Evolutionary conservation across 2,113 vertebrate genomes (phyloP).

Genomic region (Apaloderma vittatum): DNA sequence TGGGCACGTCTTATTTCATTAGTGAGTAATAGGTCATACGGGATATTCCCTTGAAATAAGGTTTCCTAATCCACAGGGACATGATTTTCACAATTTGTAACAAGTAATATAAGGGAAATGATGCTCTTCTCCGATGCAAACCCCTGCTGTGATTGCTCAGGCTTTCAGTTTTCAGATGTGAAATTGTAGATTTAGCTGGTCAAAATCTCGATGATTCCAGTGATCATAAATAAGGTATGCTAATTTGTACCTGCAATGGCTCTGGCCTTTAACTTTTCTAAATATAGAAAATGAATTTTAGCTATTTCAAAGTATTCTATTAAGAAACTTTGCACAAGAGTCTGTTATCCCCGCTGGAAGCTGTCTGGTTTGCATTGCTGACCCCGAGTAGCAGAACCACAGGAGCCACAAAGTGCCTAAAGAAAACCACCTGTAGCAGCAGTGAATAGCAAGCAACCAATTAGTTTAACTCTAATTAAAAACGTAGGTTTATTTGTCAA

Average conservation of each 20-base stretch:
- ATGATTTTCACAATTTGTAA: neutral
- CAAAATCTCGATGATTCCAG: neutral
- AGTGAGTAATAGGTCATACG: neutral
- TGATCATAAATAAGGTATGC: neutral
- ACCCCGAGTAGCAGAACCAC: neutral
- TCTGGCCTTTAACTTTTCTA: neutral
- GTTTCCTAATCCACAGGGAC: neutral
- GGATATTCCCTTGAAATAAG: neutral
- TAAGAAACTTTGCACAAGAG: neutral
- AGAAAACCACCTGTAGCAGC: neutral
- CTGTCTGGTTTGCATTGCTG: neutral
- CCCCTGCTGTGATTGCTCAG: neutral
- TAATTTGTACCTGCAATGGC: neutral
- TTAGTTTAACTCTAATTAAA: slow-evolving; percentile 14
- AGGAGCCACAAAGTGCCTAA: neutral
- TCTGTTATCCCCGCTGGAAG: neutral
- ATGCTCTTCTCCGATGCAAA: neutral
- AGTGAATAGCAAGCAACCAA: neutral
- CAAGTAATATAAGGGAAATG: neutral
- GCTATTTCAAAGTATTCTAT: neutral
- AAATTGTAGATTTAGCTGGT: neutral
- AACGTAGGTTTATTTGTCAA: neutral
- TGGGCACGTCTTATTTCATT: neutral
- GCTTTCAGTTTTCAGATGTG: neutral
- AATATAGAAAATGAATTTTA: neutral